phyloP scores from a whole-genome alignment of 2,797 vertebrate genomes.

The Cyclura pinguis region DNA sequence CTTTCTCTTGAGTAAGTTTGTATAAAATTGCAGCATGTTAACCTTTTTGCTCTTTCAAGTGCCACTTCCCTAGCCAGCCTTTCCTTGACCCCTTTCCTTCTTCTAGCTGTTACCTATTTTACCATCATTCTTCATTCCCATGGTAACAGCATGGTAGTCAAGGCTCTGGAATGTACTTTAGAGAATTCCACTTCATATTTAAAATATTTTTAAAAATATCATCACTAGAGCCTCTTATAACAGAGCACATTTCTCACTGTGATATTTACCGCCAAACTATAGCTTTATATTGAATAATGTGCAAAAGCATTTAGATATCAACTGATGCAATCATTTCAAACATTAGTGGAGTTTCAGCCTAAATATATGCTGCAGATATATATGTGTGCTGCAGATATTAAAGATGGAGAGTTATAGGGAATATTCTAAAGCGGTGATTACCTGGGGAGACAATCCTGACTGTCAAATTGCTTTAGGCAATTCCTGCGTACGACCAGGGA shows the following conservation, averaged over 20 bases:
- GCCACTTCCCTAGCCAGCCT: neutral
- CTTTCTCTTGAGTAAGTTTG: neutral
- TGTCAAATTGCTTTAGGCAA: constrained; percentile 10
- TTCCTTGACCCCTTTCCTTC: neutral
- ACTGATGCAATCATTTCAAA: neutral
- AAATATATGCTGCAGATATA: neutral
- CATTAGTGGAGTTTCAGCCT: constrained; percentile 21
- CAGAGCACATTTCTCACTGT: neutral
- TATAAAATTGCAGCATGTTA: neutral
- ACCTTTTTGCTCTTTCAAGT: neutral
- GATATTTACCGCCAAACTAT: neutral
- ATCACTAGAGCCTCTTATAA: constrained; percentile 2
- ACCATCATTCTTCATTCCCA: neutral
- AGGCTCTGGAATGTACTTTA: neutral
- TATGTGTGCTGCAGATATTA: neutral
- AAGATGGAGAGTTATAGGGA: neutral
- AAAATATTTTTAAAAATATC: constrained; percentile 27
- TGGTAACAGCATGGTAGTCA: neutral
- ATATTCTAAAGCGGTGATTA: neutral
- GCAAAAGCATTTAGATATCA: neutral
- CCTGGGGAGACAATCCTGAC: neutral
- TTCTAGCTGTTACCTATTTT: too few species aligned
- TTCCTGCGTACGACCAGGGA: neutral
- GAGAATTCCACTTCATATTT: neutral
- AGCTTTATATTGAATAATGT: neutral